Base-by-base conservation (phyloP, 1,140 invertebrate species). In the Phthorimaea operculella region DNA sequence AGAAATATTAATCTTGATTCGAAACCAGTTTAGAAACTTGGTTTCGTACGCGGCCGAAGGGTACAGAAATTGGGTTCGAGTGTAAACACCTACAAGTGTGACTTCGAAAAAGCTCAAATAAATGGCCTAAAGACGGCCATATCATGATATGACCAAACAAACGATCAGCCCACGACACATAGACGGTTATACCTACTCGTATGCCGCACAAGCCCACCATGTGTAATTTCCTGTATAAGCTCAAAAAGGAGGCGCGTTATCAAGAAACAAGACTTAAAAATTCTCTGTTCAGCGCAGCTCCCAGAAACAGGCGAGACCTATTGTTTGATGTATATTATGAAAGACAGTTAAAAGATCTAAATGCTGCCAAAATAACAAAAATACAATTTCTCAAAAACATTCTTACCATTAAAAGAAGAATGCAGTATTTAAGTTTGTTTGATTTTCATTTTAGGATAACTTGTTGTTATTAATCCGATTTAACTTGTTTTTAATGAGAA, bases 221-320 rank as follows among this genome's bases (percentile, higher is more conserved):
- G 11, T n/a, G 11, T 42, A 3, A 9, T 42, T 42, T 42, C 14
- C 11, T 42, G 39, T 52, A 42, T 42, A 42, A 34, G 11, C 33
- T 51, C 10, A 51, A 51, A 51, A 51, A 36, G 33, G 50, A 51
- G 33, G 28, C 50, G 12, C 12, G 28, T 10, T 51, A 51, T n/a
- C 50, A 34, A 51, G 14, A 51, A n/a, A 51, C 21, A 7, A 21
- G 50, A 12, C 28, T 34, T 10, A n/a, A n/a, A 14, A 51, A 51
- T 28, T 33, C 12, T 14, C 4, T 51, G 12, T 51, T 51, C 14
- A 14, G 28, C 15, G 50, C 21, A 12, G 50, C 50, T 5, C 28
- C 21, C 33, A 7, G 50, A 6, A 33, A 28, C 4, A 21, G 50
- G n/a, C 6, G 12, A n/a, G 50, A 51, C 12, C 28, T 51, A 3